Evolutionary conservation across 2,888 invertebrate species (phyloP).

Genomic region (Apodemia hepburni): DNA sequence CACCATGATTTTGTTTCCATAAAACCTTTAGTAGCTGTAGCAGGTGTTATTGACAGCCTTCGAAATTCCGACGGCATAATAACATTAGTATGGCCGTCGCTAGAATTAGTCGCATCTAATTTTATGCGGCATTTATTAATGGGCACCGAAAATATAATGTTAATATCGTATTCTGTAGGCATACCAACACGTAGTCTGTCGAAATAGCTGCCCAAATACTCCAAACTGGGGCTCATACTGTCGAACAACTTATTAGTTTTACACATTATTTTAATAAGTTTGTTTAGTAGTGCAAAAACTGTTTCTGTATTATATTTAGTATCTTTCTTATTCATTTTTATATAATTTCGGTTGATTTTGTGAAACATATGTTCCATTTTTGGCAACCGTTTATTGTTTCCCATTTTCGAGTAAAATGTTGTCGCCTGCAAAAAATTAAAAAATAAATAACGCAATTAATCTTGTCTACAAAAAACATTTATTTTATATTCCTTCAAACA

Average conservation of each 20-base stretch:
- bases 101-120: slow-evolving; percentile 38
- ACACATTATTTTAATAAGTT: slow-evolving; percentile 45
- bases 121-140: slow-evolving; percentile 47
- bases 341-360: slow-evolving; percentile 42
- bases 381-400: slow-evolving; percentile 19
- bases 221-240: slow-evolving; percentile 50
- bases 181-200: slow-evolving; percentile 54
- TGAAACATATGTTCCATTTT: slow-evolving; percentile 45
- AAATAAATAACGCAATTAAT: too few species aligned
- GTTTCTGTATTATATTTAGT: slow-evolving; percentile 45
- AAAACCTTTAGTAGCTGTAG: slow-evolving; percentile 45
- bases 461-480: too few species aligned
- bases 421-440: neutral
- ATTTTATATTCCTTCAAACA: too few species aligned
- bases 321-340: slow-evolving; percentile 45
- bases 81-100: slow-evolving; percentile 44
- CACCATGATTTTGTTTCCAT: slow-evolving; percentile 50
- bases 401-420: neutral
- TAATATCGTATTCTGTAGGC: slow-evolving; percentile 56
- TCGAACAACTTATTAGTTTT: slow-evolving; percentile 42
- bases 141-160: slow-evolving; percentile 47
- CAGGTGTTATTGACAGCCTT: slow-evolving; percentile 43
- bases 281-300: slow-evolving; percentile 43
- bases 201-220: slow-evolving; percentile 55
- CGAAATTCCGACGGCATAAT: slow-evolving; percentile 56